A percentile compares a stretch with the other conserved stretches of the same genome.
phyloP scores from a whole-genome alignment of 2,113 vertebrate species.

The Xenus cinereus region DNA sequence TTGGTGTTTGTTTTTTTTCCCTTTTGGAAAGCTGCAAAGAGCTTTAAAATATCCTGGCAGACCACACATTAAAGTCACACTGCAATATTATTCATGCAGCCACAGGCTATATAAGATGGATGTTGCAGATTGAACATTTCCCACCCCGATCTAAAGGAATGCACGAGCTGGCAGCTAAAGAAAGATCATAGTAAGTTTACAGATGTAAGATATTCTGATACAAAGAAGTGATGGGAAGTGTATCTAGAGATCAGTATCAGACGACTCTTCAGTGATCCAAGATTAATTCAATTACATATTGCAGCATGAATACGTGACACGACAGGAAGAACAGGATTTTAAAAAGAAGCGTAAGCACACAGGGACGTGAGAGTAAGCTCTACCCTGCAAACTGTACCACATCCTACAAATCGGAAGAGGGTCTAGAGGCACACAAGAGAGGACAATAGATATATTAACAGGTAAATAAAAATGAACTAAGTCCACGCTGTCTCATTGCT shows the following conservation, averaged over 20 bases:
- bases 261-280: not conserved
- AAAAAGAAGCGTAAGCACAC: not conserved
- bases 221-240: not conserved
- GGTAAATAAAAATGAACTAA: not conserved
- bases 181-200: not conserved
- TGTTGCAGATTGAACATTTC: constrained; percentile 6
- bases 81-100: constrained; percentile 6
- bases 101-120: not conserved
- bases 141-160: not conserved
- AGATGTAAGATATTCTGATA: not conserved
- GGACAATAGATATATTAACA: not conserved
- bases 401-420: not conserved
- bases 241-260: constrained; percentile 3
- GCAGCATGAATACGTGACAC: not conserved
- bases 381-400: not conserved
- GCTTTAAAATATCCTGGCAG: not conserved
- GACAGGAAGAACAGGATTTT: not conserved
- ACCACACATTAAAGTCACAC: not conserved
- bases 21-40: not conserved
- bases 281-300: not conserved
- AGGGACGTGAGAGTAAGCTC: not conserved
- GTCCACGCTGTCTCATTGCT: not conserved
- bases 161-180: not conserved
- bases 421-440: not conserved
- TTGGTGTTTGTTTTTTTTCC: not conserved